Evolutionary conservation across 2,797 vertebrate species (phyloP), one percentile per base, ranked within the genome.

Genomic region (Pseudocheirus occidentalis): DNA sequence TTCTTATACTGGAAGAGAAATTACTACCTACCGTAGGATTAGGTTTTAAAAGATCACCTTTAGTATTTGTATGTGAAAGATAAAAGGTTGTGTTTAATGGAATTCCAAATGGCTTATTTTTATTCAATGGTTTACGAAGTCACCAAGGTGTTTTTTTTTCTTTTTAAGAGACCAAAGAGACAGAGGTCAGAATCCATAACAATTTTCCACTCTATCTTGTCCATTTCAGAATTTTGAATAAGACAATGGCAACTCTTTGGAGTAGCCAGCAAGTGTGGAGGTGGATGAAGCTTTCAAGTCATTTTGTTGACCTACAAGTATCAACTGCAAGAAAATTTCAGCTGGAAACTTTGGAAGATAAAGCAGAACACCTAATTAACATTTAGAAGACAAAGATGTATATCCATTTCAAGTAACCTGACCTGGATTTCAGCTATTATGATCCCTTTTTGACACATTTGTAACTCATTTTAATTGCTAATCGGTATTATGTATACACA

Each of bases 241-340:
- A 96, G 93, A 93, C 97, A 52, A 0, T 53, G 73, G 94, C 95
- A 97, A 95, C 34, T 93, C 58, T 96, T 95, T 55, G 96, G 92
- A 97, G 81, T 0, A 14, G 18, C 21, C 95, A 93, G 62, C 93
- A 96, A 96, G 91, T 95, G 2, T 91, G 92, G 95, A 0, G 12
- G 13, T 0, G 81, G 10, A 96, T n/a, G 93, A 92, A 0, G 0
- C 94, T 97, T 93, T 95, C 93, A 95, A 96, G 40, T 50, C 93
- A 96, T 97, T 96, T 95, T 96, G 95, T 98, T 98, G 98, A 98
- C 96, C 97, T 96, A 55, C 95, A 96, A 92, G 96, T 95, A 73
- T 97, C 96, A 98, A 97, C 97, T 97, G 97, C 16, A 97, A 97
- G 97, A 98, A 97, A 98, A 98, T 97, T 97, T 97, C 97, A 97